Evolutionary conservation across 64 coral and sea anemone genomes (phyloP).

Genomic region (Actinia tenebrosa): DNA sequence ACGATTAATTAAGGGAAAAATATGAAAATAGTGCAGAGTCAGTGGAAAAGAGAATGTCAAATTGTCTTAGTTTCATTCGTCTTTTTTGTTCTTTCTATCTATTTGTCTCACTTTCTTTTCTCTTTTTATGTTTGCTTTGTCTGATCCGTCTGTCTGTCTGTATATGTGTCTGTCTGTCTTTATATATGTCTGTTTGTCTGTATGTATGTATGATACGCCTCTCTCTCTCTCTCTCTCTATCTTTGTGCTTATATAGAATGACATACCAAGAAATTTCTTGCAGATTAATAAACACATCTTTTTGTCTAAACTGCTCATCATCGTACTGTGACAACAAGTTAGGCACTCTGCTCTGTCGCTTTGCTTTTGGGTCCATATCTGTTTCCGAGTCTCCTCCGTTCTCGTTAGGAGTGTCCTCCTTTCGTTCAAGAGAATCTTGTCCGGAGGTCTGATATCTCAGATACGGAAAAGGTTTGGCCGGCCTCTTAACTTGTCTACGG

Average conservation of each 20-base stretch:
- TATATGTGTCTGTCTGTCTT: no score
- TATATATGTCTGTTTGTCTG: no score
- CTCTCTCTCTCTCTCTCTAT: no score
- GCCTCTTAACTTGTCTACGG: neutral
- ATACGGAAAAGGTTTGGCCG: neutral
- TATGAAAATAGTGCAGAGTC: no score
- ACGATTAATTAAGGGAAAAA: no score
- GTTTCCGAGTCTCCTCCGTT: neutral
- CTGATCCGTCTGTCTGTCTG: no score
- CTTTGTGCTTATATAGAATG: neutral
- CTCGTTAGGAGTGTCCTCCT: neutral
- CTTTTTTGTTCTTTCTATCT: no score
- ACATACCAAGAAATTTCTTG: constrained; percentile 24
- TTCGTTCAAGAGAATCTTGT: neutral
- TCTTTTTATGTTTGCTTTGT: no score
- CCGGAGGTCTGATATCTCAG: neutral
- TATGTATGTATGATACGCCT: no score
- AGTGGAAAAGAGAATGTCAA: no score
- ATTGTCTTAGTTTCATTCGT: no score
- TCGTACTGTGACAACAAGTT: constrained; percentile 24
- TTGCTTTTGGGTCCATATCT: neutral
- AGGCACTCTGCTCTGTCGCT: neutral
- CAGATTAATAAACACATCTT: constrained; percentile 11
- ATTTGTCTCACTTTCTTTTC: no score
- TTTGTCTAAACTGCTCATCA: neutral